These are phyloP conservation scores for Hafferia zeledoni DNA, from an alignment of 2,797 vertebrate species.

Conservation along the genomic window DNA sequence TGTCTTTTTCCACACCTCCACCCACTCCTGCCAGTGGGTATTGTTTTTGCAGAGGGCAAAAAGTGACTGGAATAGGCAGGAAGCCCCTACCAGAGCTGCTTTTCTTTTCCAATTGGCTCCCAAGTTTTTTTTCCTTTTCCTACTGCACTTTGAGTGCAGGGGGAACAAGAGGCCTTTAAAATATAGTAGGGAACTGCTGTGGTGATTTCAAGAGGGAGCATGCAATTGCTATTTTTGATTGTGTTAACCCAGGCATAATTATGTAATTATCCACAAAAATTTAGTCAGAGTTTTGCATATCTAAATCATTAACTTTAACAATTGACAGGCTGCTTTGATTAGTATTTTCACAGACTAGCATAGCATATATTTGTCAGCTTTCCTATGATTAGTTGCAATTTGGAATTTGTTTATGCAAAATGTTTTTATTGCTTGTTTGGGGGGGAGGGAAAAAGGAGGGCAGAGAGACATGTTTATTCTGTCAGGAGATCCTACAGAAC, in stretches of 20 bases:
- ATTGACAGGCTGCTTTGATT: slow-evolving; percentile 83
- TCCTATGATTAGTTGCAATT: slow-evolving; percentile 79
- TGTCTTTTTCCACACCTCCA: not conserved
- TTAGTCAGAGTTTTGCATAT: slow-evolving; percentile 79
- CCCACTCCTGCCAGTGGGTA: not conserved
- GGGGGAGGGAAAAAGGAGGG: not conserved
- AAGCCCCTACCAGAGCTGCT: not conserved
- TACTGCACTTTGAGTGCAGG: not conserved
- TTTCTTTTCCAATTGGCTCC: not conserved
- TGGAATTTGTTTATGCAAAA: slow-evolving; percentile 81
- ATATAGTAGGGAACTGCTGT: not conserved
- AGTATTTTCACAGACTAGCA: slow-evolving; percentile 78
- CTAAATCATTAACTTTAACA: slow-evolving; percentile 84
- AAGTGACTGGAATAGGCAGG: not conserved
- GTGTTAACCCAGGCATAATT: slow-evolving; percentile 80
- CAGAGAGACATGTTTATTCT: slow-evolving; percentile 41
- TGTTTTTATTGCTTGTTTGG: slow-evolving; percentile 75
- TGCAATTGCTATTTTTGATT: slow-evolving; percentile 78
- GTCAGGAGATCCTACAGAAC: slow-evolving; percentile 22
- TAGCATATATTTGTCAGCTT: slow-evolving; percentile 80
- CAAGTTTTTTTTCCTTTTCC: not conserved
- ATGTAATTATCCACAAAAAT: slow-evolving; percentile 82
- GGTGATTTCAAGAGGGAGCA: slow-evolving; percentile 53
- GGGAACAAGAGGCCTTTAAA: not conserved
- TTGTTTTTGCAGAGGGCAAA: not conserved